Base-by-base conservation (phyloP, 2,888 invertebrate genomes). In the Cremastobaeus sp. region DNA sequence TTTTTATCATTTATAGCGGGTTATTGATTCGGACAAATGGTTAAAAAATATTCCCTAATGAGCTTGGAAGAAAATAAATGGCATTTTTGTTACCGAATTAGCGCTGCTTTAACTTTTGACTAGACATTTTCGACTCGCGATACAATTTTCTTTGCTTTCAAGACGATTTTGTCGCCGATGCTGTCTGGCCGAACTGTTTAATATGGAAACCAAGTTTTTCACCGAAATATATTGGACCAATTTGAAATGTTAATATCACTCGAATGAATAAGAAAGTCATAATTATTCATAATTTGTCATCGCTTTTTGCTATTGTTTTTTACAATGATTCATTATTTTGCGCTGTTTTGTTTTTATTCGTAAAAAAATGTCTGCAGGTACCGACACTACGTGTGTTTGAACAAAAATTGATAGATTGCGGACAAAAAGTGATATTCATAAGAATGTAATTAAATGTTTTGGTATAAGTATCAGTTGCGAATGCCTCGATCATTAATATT, bases 231-330 rank as follows among this genome's bases (percentile, higher is more conserved):
- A 30, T 43, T 17, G 39, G 45, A 21, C 11, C n/a, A 3, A 62
- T 62, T 62, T 62, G 17, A 62, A 62, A 50, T 62, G 62, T 28
- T 21, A 62, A 62, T 50, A 37, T 47, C 8, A 14, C 20, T 41
- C 21, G 50, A 50, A 62, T 50, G 50, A 50, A 43, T 17, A 64
- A 64, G 41, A 64, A 64, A 52, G 34, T 64, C 32, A 52, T 64
- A 52, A 52, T 52, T 52, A 64, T 64, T 64, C 62, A 64, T 52
- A 64, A 54, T 64, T 54, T 54, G 45, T 54, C 54, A 52, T 52
- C 11, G 18, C 9, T 52, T 52, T 64, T 52, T 52, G 32, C 6
- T 2, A 0, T 6, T 11, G 11, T 64, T 64, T 64, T 64, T 52
- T n/a, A 43, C 50, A 0, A 35, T 35, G 43, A 52, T 43, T 43